Conservation (phyloP, 2,888 invertebrate species). For the Acronicta aceris region DNA sequence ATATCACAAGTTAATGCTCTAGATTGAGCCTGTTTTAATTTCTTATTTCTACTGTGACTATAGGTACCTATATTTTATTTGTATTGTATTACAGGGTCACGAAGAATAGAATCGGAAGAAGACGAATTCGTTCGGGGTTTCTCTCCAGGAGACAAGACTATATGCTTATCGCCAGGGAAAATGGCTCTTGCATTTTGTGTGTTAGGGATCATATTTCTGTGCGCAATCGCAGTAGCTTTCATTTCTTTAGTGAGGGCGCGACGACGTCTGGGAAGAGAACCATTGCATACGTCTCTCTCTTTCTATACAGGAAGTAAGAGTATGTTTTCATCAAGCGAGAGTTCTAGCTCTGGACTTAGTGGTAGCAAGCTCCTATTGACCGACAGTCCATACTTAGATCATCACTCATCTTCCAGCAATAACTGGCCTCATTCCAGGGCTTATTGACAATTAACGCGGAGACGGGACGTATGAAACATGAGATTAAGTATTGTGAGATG, state of each 20-base stretch:
- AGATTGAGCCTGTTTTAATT: too few species aligned
- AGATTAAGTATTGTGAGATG: conserved; percentile 19
- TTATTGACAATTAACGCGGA: conserved; percentile 58
- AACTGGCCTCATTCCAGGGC: conserved; percentile 88
- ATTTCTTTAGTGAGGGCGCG: conserved; percentile 91
- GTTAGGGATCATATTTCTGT: conserved; percentile 92
- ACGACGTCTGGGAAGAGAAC: conserved; percentile 83
- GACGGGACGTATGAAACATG: conserved; percentile 22
- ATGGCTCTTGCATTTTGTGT: conserved; percentile 93
- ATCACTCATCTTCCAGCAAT: conserved; percentile 87
- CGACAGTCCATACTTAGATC: conserved; percentile 90
- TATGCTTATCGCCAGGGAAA: conserved; percentile 93
- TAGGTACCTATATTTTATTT: background rate
- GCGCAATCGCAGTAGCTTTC: conserved; percentile 92
- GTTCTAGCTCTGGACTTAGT: conserved; percentile 89
- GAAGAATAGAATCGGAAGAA: conserved; percentile 82
- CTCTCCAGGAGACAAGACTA: conserved; percentile 90
- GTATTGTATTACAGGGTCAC: conserved; percentile 74
- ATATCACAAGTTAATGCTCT: background rate
- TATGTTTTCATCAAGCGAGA: conserved; percentile 90
- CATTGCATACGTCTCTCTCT: conserved; percentile 86
- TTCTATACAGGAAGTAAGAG: conserved; percentile 90
- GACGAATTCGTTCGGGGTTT: conserved; percentile 80
- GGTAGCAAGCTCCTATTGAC: conserved; percentile 90
- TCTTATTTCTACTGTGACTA: too few species aligned